Conservation (phyloP, 30 jellyfish, hydroid and myxozoan species). For the Hydractinia symbiolongicarpus region DNA sequence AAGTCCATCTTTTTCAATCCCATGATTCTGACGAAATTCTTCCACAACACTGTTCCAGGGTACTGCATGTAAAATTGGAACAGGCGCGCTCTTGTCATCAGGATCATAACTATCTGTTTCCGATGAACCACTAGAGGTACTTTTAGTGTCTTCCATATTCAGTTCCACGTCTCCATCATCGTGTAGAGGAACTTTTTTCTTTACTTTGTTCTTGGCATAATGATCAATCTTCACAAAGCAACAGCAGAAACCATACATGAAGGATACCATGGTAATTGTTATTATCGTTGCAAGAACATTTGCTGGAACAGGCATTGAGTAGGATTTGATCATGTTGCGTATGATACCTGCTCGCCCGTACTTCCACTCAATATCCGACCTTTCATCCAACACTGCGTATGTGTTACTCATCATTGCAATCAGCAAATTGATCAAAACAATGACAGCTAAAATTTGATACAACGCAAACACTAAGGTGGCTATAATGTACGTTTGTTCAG, state of each 20-base stretch:
- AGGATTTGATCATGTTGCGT: slow-evolving; percentile 83
- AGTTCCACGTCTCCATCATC: too few relatives aligned
- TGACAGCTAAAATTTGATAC: slow-evolving; percentile 68
- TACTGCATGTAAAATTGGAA: slow-evolving; percentile 27
- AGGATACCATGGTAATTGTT: slow-evolving; percentile 39
- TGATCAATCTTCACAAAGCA: slow-evolving; percentile 29
- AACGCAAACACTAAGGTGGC: slow-evolving; percentile 71
- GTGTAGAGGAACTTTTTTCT: neutral
- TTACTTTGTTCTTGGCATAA: neutral
- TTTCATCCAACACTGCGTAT: slow-evolving; percentile 75
- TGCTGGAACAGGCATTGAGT: slow-evolving; percentile 85
- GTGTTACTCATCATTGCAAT: slow-evolving; percentile 99
- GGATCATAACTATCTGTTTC: slow-evolving; percentile 14
- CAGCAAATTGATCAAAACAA: slow-evolving; percentile 78
- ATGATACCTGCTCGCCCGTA: slow-evolving; percentile 93
- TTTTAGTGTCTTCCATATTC: neutral
- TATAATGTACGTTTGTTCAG: slow-evolving; percentile 60
- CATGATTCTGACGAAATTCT: slow-evolving; percentile 15
- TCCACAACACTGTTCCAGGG: slow-evolving; percentile 13
- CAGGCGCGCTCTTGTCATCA: slow-evolving; percentile 2
- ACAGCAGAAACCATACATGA: slow-evolving; percentile 77
- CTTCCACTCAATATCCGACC: slow-evolving; percentile 96
- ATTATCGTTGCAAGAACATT: slow-evolving; percentile 56
- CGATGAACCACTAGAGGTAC: neutral
- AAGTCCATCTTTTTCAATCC: slow-evolving; percentile 8